phyloP scores from a whole-genome alignment of 2,113 vertebrate species.

The Saguinus imperator region DNA sequence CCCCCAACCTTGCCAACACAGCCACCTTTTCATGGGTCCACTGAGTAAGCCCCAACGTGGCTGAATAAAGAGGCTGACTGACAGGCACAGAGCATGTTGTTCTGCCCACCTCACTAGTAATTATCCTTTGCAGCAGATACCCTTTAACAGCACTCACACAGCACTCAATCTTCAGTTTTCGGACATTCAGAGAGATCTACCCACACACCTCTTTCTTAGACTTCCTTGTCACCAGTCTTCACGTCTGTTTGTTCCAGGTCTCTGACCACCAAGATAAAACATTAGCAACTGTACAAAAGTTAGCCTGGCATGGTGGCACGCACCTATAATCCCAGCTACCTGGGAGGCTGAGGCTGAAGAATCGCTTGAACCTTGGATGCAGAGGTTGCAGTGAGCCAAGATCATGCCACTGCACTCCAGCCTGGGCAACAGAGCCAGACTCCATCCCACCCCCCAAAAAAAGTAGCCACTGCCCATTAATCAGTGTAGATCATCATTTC shows the following conservation, averaged over 20 bases:
- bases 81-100: not conserved
- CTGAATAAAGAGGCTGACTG: not conserved
- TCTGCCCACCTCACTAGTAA: not conserved
- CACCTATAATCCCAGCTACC: too few species aligned
- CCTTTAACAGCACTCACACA: not conserved
- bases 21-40: not conserved
- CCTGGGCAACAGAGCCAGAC: too few species aligned
- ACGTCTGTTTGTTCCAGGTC: not conserved
- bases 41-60: not conserved
- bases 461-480: not conserved
- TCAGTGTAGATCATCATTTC: not conserved
- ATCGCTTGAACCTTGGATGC: too few species aligned
- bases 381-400: too few species aligned
- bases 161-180: not conserved
- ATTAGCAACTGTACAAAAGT: not conserved
- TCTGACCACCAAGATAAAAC: slow-evolving; percentile 35
- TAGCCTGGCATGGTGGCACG: too few species aligned
- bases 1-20: not conserved
- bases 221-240: not conserved
- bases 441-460: too few species aligned
- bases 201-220: not conserved
- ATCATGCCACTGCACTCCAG: too few species aligned
- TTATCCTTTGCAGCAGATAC: not conserved
- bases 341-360: too few species aligned
- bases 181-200: not conserved